Evolutionary conservation across 2,888 invertebrate genomes (phyloP).

Genomic region (Coelopa pilipes): DNA sequence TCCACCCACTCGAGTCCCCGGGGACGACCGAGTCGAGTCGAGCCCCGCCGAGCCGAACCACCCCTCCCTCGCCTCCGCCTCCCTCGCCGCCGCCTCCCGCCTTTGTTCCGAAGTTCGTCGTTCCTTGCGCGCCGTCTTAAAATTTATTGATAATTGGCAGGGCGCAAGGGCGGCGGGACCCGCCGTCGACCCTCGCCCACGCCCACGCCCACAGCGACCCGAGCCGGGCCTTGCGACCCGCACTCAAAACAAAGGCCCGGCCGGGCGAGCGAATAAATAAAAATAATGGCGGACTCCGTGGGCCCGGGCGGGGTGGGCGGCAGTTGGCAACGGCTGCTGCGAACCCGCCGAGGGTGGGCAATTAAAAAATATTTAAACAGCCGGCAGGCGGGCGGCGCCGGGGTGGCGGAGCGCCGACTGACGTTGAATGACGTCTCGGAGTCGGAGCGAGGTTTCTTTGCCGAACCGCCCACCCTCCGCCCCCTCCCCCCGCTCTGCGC

Average conservation of each 20-base stretch:
- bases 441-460: background rate
- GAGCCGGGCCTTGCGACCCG: conserved; percentile 34
- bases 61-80: background rate
- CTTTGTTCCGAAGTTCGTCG: conserved; percentile 6
- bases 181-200: conserved; percentile 34
- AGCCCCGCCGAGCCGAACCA: no score
- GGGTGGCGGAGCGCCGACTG: conserved; percentile 24
- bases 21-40: no score
- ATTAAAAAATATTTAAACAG: conserved; percentile 64
- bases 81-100: background rate
- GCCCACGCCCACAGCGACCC: conserved; percentile 8
- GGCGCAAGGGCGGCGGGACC: background rate
- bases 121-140: conserved; percentile 31
- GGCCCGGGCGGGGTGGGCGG: conserved; percentile 14
- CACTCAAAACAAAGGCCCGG: conserved; percentile 43
- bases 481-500: no score
- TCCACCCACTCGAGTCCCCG: background rate
- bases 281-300: conserved; percentile 51
- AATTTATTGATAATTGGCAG: conserved; percentile 50
- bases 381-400: conserved; percentile 40
- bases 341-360: conserved; percentile 49
- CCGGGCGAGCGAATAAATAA: conserved; percentile 58
- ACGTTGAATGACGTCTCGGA: conserved; percentile 21
- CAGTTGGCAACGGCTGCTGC: no score
- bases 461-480: background rate